Evolutionary conservation across 2,888 invertebrate species (phyloP), one percentile per base, ranked within the genome.

Genomic region (Pristionchus entomophagus): DNA sequence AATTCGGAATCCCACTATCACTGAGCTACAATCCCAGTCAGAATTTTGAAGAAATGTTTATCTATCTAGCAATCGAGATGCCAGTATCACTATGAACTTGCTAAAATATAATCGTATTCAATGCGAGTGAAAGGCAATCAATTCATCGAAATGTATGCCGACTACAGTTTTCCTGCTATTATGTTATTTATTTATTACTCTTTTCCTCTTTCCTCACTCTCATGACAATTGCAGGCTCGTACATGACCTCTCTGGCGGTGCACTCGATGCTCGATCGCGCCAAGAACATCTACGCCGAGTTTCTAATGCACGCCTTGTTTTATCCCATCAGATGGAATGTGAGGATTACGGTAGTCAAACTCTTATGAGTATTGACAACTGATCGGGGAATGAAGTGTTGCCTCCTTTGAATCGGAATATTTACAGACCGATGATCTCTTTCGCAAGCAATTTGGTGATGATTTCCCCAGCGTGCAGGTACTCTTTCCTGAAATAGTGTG

Each of bases 11-110:
- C 19, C 82, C 82, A 2, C n/a, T 41, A 14, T 19, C 82, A n/a
- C 38, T 59, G 38, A 82, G 82, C 41, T 41, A 59, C 29, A 82
- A 82, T 51, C 82, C 82, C 5, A 82, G 82, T 82, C 2, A 51
- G 78, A 38, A 38, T 14, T 62, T 10, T 65, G 17, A 19, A 45
- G 14, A 45, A 45, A 10, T 14, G 45, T 45, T n/a, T n/a, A n/a
- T n/a, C n/a, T n/a, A n/a, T n/a, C n/a, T n/a, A n/a, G n/a, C n/a
- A n/a, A n/a, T n/a, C n/a, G n/a, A n/a, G n/a, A n/a, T n/a, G n/a
- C n/a, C n/a, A n/a, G n/a, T n/a, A n/a, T n/a, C n/a, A n/a, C n/a
- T n/a, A n/a, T n/a, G n/a, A n/a, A n/a, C n/a, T n/a, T n/a, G n/a
- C n/a, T n/a, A n/a, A n/a, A n/a, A n/a, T n/a, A n/a, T n/a, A n/a